Conservation (phyloP, 2,113 vertebrate genomes). For the Tauraco erythrolophus region DNA sequence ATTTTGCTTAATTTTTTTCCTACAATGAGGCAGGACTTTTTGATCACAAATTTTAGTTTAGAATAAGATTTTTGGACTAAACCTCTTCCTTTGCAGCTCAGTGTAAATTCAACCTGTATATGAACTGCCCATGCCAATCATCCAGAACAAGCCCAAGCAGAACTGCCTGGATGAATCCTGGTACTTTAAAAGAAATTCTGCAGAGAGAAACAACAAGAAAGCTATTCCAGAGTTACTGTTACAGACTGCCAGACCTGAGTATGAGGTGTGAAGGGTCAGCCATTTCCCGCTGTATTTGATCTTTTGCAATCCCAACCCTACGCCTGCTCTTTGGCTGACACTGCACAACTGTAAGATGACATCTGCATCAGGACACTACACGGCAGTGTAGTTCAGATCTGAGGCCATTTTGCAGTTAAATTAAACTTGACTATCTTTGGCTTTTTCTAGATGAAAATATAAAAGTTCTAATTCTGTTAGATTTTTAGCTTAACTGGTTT, state of each 20-base stretch:
- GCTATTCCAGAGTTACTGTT: background rate
- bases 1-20: background rate
- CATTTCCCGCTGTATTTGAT: background rate
- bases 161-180: background rate
- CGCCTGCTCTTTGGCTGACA: background rate
- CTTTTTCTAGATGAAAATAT: background rate
- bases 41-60: background rate
- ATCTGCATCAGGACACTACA: background rate
- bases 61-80: background rate
- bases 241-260: background rate
- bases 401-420: background rate
- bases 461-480: background rate
- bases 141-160: background rate
- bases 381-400: background rate
- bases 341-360: background rate
- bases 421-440: background rate
- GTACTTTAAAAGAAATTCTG: background rate
- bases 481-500: background rate
- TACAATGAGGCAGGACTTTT: fast-evolving
- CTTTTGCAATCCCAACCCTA: background rate
- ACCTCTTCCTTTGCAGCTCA: background rate
- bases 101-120: background rate
- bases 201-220: background rate
- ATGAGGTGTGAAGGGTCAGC: background rate
- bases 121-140: background rate